Conservation (phyloP, 2,113 vertebrate species). For the Synchiropus splendidus region DNA sequence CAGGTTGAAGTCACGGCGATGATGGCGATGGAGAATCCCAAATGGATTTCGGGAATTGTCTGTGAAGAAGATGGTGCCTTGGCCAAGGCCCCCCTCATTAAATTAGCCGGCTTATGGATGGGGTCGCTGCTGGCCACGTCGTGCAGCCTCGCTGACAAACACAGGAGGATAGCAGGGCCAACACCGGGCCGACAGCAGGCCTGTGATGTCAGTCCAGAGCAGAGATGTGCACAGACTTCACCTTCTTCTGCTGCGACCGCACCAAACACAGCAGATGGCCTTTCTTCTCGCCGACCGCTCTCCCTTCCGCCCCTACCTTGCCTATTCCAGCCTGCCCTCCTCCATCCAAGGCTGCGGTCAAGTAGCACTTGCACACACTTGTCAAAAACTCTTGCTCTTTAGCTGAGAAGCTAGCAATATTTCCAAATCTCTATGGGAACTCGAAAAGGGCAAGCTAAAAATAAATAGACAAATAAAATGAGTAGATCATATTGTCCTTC, state of each 20-base stretch:
- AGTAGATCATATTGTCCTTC: too few species aligned
- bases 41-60: conserved; percentile 14
- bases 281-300: conserved; percentile 38
- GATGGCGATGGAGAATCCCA: too few species aligned
- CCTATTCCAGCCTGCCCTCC: neutral
- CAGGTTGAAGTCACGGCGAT: too few species aligned
- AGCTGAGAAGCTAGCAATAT: too few species aligned
- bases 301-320: conserved; percentile 12
- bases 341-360: neutral
- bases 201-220: conserved; percentile 67
- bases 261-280: conserved; percentile 56
- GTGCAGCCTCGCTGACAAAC: conserved; percentile 11
- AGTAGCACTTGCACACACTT: too few species aligned
- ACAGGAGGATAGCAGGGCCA: conserved; percentile 37
- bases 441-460: too few species aligned
- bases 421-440: too few species aligned
- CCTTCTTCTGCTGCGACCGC: conserved; percentile 54
- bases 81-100: conserved; percentile 59
- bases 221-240: conserved; percentile 60
- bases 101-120: conserved; percentile 48
- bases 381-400: too few species aligned
- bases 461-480: too few species aligned
- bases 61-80: conserved; percentile 15
- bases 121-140: conserved; percentile 32
- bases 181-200: conserved; percentile 44